Percentiles rank a stretch among this genome's conserved stretches.
Conservation (phyloP, 2,888 invertebrate species). For the Resseliella maxima region DNA sequence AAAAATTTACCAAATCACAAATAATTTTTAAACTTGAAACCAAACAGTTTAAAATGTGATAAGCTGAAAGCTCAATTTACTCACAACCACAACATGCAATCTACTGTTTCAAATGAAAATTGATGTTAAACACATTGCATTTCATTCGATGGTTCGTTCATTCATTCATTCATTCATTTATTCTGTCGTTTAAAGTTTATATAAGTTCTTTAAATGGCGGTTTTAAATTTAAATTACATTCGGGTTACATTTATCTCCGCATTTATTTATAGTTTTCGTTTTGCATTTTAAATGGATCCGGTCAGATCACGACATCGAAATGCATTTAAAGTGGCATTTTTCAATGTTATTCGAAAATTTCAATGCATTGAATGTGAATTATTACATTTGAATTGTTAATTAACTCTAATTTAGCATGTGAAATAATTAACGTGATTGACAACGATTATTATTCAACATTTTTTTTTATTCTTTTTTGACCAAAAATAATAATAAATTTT, state of each 20-base stretch:
- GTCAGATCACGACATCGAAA: slow-evolving; percentile 22
- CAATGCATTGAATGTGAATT: background rate
- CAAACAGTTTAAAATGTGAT: no score
- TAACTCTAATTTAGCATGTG: background rate
- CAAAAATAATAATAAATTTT: background rate
- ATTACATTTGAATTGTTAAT: slow-evolving; percentile 41
- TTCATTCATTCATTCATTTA: no score
- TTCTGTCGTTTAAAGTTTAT: no score
- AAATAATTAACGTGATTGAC: background rate
- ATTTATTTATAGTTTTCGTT: background rate
- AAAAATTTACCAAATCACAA: no score
- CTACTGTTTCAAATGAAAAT: no score
- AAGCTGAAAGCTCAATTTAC: no score
- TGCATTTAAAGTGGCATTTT: background rate
- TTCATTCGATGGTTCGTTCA: no score
- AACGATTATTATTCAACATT: background rate
- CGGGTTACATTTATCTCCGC: slow-evolving; percentile 23
- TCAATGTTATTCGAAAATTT: background rate
- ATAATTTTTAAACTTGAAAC: no score
- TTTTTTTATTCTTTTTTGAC: background rate
- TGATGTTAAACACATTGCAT: no score
- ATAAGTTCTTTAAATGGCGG: background rate
- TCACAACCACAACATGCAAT: no score
- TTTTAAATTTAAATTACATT: background rate
- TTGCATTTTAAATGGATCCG: slow-evolving; percentile 14